phyloP scores from a whole-genome alignment of 2,797 vertebrate species.

The Sylvia borin region DNA sequence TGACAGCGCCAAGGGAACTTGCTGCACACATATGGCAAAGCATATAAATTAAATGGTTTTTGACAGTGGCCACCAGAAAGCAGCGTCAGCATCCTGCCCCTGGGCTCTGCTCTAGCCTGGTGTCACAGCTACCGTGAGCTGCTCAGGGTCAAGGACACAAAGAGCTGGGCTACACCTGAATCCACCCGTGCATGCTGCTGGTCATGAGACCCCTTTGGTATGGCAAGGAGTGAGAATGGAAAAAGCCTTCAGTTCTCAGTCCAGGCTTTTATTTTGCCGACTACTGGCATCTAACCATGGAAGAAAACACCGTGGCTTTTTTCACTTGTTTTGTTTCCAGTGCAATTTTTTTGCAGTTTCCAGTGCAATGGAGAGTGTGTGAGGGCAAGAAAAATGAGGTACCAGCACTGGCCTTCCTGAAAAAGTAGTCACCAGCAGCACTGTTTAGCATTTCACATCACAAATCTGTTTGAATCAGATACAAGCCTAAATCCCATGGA shows the following conservation, averaged over 20 bases:
- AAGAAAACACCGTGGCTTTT: background rate
- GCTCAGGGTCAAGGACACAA: background rate
- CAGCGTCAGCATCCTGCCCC: conserved; percentile 1
- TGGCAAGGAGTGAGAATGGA: background rate
- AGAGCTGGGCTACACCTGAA: accelerated
- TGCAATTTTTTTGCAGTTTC: background rate
- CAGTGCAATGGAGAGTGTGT: background rate
- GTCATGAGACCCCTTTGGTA: background rate
- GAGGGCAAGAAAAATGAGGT: conserved; percentile 27
- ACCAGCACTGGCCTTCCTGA: background rate
- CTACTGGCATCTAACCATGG: background rate
- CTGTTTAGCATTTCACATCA: conserved; percentile 32
- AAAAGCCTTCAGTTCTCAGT: background rate
- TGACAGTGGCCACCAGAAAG: conserved; percentile 27
- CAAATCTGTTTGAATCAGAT: background rate
- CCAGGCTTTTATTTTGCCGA: conserved; percentile 1
- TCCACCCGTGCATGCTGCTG: accelerated
- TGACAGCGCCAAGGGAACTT: background rate
- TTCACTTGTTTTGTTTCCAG: conserved; percentile 18
- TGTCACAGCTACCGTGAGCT: background rate
- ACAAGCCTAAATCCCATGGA: conserved; percentile 37
- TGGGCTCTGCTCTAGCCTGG: background rate
- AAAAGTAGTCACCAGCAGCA: background rate
- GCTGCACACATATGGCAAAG: background rate
- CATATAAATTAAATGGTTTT: conserved; percentile 47